Conservation (phyloP, 2,797 vertebrate species). For the Acridotheres tristis region DNA sequence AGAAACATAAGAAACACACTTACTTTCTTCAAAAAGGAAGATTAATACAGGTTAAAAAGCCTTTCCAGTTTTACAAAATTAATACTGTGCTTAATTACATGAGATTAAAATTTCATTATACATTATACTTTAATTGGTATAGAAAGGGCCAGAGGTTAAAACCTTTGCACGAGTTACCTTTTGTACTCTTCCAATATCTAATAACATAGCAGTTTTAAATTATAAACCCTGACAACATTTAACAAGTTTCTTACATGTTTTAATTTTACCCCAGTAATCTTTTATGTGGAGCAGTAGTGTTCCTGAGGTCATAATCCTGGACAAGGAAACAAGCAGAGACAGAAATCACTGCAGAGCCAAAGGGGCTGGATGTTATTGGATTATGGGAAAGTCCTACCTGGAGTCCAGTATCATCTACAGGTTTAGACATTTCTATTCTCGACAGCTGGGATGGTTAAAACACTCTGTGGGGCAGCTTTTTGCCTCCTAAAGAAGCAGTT, state of each 20-base stretch:
- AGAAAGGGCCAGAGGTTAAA: conserved; percentile 53
- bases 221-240: conserved; percentile 59
- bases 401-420: background rate
- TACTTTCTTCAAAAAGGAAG: conserved; percentile 61
- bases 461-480: background rate
- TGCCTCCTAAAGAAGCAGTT: background rate
- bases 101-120: conserved; percentile 71
- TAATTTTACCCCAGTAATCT: conserved; percentile 69
- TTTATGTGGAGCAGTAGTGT: conserved; percentile 36
- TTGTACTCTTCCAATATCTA: conserved; percentile 62
- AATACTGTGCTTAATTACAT: conserved; percentile 71
- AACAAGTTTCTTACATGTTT: conserved; percentile 66
- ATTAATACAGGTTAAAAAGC: conserved; percentile 69
- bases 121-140: conserved; percentile 66
- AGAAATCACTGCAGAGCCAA: conserved; percentile 31
- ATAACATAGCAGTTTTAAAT: conserved; percentile 64
- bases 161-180: conserved; percentile 50
- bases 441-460: background rate
- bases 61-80: conserved; percentile 69
- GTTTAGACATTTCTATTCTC: background rate
- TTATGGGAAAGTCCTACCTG: background rate
- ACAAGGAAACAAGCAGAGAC: conserved; percentile 42
- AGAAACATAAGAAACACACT: conserved; percentile 48
- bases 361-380: background rate
- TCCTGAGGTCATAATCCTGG: conserved; percentile 42